phyloP scores from a whole-genome alignment of 23 tunicate genomes.

The Styela clava region DNA sequence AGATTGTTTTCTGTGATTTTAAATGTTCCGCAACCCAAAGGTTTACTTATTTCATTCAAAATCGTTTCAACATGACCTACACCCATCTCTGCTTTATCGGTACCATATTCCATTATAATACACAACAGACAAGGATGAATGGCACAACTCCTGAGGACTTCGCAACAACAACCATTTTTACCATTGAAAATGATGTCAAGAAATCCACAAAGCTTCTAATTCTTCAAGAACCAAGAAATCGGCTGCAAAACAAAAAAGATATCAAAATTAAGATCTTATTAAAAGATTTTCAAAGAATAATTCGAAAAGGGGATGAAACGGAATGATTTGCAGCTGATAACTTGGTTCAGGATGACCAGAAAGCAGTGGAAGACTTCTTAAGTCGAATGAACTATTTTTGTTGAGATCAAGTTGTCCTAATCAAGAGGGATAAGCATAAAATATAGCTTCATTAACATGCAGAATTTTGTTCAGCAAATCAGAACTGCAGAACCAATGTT shows the following conservation, averaged over 20 bases:
- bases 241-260: conserved; percentile 21
- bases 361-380: neutral
- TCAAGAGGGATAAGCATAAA: neutral
- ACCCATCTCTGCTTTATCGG: neutral
- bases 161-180: neutral
- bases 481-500: no score
- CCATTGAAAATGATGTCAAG: neutral
- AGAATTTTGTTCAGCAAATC: no score
- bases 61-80: neutral
- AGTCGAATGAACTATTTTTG: no score
- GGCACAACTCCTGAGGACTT: neutral
- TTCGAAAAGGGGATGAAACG: no score
- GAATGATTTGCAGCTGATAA: neutral
- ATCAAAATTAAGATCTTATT: no score
- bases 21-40: neutral
- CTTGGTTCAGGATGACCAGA: neutral
- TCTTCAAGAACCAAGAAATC: conserved; percentile 15
- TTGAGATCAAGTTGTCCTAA: no score
- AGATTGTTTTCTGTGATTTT: no score
- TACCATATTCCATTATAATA: neutral
- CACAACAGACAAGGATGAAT: neutral
- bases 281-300: no score
- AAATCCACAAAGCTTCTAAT: neutral
- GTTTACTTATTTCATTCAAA: neutral
- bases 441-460: neutral